phyloP scores from a whole-genome alignment of 2,797 vertebrate species.

The Coregonus ussuriensis region DNA sequence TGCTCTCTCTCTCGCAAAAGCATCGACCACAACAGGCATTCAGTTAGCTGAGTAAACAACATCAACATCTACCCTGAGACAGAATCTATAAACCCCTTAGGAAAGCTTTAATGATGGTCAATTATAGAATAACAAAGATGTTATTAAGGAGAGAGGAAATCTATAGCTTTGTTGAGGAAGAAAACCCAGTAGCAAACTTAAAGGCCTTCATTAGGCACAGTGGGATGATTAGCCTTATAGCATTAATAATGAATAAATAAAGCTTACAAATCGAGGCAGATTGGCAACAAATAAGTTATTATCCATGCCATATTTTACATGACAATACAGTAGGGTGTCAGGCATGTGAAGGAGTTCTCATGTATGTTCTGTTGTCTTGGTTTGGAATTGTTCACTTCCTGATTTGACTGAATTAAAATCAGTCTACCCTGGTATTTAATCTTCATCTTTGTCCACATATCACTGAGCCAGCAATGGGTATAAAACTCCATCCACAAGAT shows the following conservation, averaged over 20 bases:
- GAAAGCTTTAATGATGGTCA: neutral
- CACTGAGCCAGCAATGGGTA: no score
- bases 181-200: neutral
- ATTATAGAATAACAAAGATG: neutral
- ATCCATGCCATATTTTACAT: neutral
- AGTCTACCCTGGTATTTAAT: no score
- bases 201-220: neutral
- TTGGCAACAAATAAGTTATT: neutral
- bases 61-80: constrained; percentile 14
- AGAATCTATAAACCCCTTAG: constrained; percentile 18
- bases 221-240: neutral
- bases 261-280: neutral
- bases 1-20: neutral
- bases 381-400: no score
- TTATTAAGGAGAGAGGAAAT: neutral
- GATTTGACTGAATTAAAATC: no score
- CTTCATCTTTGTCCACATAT: no score
- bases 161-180: neutral
- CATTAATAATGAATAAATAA: neutral
- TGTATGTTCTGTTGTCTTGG: neutral
- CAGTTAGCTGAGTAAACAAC: constrained; percentile 5
- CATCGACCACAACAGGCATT: constrained; percentile 7
- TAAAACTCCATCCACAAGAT: no score
- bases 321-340: neutral
- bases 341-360: neutral